Evolutionary conservation across 1,140 invertebrate species (phyloP).

Genomic region (Venustaconcha ellipsiformis): DNA sequence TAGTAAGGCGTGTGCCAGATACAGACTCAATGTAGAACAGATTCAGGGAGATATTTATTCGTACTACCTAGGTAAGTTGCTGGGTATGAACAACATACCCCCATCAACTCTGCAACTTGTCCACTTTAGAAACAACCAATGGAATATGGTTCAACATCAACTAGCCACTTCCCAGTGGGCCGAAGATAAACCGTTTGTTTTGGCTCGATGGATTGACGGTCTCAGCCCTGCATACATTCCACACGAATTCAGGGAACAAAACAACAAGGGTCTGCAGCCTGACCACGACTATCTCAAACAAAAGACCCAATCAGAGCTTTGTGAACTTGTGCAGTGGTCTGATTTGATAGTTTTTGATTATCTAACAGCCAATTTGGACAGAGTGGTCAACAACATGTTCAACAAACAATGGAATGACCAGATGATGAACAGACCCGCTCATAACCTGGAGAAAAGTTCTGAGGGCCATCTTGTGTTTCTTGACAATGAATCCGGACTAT

Average conservation of each 20-base stretch:
- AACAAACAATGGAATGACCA: conserved; percentile 91
- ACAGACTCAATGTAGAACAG: conserved; percentile 89
- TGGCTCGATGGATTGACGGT: conserved; percentile 79
- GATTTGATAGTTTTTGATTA: conserved; percentile 92
- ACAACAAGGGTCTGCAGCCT: neutral
- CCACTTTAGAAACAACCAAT: conserved; percentile 76
- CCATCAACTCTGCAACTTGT: conserved; percentile 81
- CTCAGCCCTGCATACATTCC: conserved; percentile 76
- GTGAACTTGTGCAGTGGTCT: conserved; percentile 88
- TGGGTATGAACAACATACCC: conserved; percentile 81
- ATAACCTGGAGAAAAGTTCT: conserved; percentile 82
- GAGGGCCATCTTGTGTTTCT: conserved; percentile 83
- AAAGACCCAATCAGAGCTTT: conserved; percentile 68
- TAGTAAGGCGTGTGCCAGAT: conserved; percentile 80
- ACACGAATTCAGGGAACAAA: conserved; percentile 73
- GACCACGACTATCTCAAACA: conserved; percentile 41
- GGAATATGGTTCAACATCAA: conserved; percentile 77
- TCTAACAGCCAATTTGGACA: conserved; percentile 87
- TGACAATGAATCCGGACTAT: conserved; percentile 88
- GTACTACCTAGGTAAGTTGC: conserved; percentile 81
- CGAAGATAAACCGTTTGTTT: conserved; percentile 81
- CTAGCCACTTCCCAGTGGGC: conserved; percentile 83
- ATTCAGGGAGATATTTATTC: conserved; percentile 91
- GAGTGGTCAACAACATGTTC: conserved; percentile 89
- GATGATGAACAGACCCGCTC: conserved; percentile 89